phyloP scores from a whole-genome alignment of 1,140 invertebrate genomes.

The Ceratosolen solmsi region DNA sequence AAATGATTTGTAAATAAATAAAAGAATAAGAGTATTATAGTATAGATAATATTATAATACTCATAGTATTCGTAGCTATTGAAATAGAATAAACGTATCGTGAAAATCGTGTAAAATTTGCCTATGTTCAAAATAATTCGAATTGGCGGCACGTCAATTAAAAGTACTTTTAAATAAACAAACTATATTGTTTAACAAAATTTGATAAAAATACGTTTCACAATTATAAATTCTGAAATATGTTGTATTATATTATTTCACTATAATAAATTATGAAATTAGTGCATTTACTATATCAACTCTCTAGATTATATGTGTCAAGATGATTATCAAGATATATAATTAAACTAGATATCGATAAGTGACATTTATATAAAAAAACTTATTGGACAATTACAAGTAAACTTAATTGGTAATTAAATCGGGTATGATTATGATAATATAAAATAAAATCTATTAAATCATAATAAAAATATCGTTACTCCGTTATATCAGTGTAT shows the following conservation, averaged over 20 bases:
- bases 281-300: neutral
- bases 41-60: too few species aligned
- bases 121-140: neutral
- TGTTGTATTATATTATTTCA: neutral
- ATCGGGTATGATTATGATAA: neutral
- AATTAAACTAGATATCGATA: neutral
- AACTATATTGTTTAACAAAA: neutral
- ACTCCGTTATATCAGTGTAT: neutral
- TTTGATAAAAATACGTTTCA: neutral
- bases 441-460: neutral
- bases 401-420: neutral
- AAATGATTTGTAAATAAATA: too few species aligned
- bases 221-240: neutral
- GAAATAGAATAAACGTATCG: neutral
- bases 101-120: neutral
- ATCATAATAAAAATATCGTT: neutral
- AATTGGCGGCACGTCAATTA: neutral
- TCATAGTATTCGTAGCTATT: neutral
- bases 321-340: neutral
- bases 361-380: neutral
- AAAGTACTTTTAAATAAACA: neutral
- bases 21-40: too few species aligned
- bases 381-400: neutral
- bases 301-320: neutral
- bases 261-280: neutral